These are phyloP conservation scores for Reticulitermes speratus DNA, from an alignment of 1,140 invertebrate species.

Conservation along the genomic window DNA sequence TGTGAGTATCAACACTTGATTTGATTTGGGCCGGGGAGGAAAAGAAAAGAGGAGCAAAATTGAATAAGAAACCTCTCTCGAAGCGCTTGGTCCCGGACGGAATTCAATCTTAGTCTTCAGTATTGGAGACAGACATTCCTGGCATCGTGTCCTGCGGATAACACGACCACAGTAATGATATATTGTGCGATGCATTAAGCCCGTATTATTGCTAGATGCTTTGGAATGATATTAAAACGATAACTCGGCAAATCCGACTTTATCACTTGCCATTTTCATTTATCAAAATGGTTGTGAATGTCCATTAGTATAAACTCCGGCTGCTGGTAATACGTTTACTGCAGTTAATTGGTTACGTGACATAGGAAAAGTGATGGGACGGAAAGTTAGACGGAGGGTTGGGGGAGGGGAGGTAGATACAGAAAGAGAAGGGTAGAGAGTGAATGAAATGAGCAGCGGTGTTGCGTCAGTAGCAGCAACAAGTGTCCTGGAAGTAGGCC, in stretches of 20 bases:
- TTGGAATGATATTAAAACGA: conserved; percentile 12
- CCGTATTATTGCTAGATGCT: not conserved
- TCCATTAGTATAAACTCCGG: conserved; percentile 10
- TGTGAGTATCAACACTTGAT: too few species aligned
- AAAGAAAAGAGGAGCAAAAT: too few species aligned
- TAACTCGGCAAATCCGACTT: not conserved
- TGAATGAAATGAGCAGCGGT: not conserved
- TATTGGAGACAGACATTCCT: not conserved
- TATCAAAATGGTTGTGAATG: conserved; percentile 2
- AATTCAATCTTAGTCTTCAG: too few species aligned
- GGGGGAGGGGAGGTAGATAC: too few species aligned
- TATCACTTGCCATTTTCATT: conserved; percentile 13
- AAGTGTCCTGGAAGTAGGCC: not conserved
- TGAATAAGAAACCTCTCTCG: too few species aligned
- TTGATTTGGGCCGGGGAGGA: too few species aligned
- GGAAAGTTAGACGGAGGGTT: not conserved
- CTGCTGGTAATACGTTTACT: not conserved
- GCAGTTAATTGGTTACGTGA: not conserved
- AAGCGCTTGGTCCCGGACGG: too few species aligned
- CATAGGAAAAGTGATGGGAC: not conserved
- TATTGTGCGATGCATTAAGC: not conserved
- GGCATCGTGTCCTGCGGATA: not conserved
- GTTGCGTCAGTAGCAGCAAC: conserved; percentile 6
- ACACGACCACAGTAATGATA: not conserved
- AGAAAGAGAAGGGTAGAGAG: not conserved